Percentiles rank a stretch among this genome's conserved stretches.
Evolutionary conservation across 2,797 vertebrate genomes (phyloP).

Genomic region (Melanogrammus aeglefinus): DNA sequence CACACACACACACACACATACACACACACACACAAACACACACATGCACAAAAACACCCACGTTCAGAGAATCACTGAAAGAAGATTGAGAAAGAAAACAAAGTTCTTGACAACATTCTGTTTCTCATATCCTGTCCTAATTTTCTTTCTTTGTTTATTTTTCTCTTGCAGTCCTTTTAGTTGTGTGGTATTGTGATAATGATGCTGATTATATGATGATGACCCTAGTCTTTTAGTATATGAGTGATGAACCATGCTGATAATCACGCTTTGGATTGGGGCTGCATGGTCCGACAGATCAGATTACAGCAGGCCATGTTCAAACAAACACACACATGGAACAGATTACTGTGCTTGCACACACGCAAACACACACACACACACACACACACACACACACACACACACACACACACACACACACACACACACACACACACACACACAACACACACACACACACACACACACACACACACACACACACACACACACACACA

Average conservation of each 20-base stretch:
- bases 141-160: neutral
- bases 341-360: neutral
- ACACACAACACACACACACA: too few relatives aligned
- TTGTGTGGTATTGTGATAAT: neutral
- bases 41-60: neutral
- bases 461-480: too few relatives aligned
- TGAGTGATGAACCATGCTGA: constrained; percentile 41
- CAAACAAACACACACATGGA: neutral
- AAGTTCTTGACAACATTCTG: neutral
- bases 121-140: neutral
- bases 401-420: too few relatives aligned
- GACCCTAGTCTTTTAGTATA: constrained; percentile 17
- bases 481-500: too few relatives aligned
- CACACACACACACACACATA: neutral
- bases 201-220: neutral
- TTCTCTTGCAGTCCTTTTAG: neutral
- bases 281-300: constrained; percentile 42
- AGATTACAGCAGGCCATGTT: constrained; percentile 21
- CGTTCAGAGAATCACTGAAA: neutral
- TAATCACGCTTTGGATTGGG: constrained; percentile 42
- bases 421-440: too few relatives aligned
- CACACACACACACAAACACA: neutral
- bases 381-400: too few relatives aligned
- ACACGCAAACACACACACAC: neutral
- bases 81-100: neutral